Conservation (phyloP, 2,113 vertebrate species). For the Dipodomys merriami region DNA sequence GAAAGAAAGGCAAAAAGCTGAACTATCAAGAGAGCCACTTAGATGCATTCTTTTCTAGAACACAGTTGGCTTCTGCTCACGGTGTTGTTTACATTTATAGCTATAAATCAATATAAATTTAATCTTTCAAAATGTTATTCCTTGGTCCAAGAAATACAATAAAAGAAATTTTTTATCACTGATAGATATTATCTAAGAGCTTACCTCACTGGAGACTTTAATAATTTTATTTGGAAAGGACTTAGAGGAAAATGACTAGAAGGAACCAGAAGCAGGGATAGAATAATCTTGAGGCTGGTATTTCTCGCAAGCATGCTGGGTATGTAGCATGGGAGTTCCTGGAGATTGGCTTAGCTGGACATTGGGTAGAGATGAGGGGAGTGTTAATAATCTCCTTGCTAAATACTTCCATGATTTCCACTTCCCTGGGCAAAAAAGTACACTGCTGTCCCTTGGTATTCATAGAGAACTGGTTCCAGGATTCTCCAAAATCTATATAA, state of each 20-base stretch:
- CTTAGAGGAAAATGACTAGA: background rate
- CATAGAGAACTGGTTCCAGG: background rate
- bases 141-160: constrained; percentile 4
- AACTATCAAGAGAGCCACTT: background rate
- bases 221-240: background rate
- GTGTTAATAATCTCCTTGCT: background rate
- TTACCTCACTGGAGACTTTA: background rate
- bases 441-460: background rate
- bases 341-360: background rate
- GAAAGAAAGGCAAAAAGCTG: background rate
- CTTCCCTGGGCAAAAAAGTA: background rate
- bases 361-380: background rate
- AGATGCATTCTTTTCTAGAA: background rate
- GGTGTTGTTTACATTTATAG: constrained; percentile 15
- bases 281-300: background rate
- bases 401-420: background rate
- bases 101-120: constrained; percentile 52
- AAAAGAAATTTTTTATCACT: constrained; percentile 4
- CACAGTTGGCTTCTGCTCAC: constrained; percentile 5
- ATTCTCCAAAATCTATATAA: background rate
- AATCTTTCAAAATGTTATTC: constrained; percentile 55
- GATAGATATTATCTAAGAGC: background rate
- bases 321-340: background rate
- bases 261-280: background rate
- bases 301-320: background rate